Evolutionary conservation across 2,888 invertebrate species (phyloP), one percentile per base, ranked within the genome.

Genomic region (Oscheius myriophilus): DNA sequence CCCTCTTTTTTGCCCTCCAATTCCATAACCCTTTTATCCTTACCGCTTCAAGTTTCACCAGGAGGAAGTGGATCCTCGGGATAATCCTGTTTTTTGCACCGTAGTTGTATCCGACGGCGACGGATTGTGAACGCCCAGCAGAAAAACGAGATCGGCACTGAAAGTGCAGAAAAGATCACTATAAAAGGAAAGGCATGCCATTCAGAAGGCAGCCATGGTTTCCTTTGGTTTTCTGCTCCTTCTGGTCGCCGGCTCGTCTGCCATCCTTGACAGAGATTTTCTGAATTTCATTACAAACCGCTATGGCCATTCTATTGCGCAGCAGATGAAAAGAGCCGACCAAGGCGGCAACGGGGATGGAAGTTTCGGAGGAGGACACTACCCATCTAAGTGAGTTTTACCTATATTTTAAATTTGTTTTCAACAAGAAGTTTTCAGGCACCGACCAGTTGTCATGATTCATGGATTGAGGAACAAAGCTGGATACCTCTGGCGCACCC

Each of bases 121-220:
- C 33, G 33, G 9, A 33, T 33, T 33, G 33, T 33, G 33, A 33
- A 33, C 33, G 33, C 4, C 33, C 33, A 33, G 46, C 21, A 41
- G 33, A 61, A 61, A 54, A 61, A 61, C 61, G 61, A 61, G 61
- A 61, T 61, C 26, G 46, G 46, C 53, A 46, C n/a, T 39, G 33
- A 25, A 49, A 25, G 33, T 33, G 33, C 33, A 33, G 33, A 9
- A 9, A 9, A 3, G 33, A 33, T 33, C 33, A 33, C 33, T 33
- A 33, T 33, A 33, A 33, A 33, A 33, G 33, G 33, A 33, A 33
- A 9, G 33, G 33, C 33, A 33, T 33, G 33, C 33, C 33, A 33
- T 7, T 23, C 18, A 18, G 11, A 49, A 21, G 18, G 23, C 49
- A 49, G 39, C 18, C 33, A 46, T 61, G 49, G 49, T 61, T 26